Percentiles rank a stretch among this genome's conserved stretches.
Conservation (phyloP, 2,113 vertebrate species). For the Vicugna pacos region DNA sequence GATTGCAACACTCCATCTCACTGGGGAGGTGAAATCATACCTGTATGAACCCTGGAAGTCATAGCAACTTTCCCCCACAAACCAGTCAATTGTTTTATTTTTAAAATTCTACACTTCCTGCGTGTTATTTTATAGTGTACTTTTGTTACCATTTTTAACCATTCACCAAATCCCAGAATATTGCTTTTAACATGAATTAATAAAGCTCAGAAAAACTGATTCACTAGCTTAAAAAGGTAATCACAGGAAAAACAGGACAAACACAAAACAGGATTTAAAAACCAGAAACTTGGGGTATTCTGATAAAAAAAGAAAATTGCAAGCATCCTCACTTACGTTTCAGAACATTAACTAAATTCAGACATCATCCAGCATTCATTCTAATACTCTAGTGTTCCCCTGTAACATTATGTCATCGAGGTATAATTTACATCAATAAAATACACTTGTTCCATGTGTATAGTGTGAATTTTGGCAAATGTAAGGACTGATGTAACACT, state of each 20-base stretch:
- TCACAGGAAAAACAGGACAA: not conserved
- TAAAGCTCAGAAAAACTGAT: not conserved
- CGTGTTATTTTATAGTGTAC: not conserved
- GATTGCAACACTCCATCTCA: not conserved
- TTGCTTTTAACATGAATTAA: not conserved
- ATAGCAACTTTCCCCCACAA: slow-evolving; percentile 12
- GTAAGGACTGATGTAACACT: not conserved
- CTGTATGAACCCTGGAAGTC: not conserved
- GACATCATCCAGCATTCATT: not conserved
- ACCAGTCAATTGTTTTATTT: not conserved
- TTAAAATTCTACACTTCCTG: not conserved
- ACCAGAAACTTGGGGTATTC: not conserved
- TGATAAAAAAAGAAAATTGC: slow-evolving; percentile 12
- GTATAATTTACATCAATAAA: not conserved
- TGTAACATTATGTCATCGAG: not conserved
- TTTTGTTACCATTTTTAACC: not conserved
- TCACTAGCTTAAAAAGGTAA: not conserved
- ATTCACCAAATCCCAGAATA: not conserved
- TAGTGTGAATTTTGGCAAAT: not conserved
- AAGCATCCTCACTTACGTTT: not conserved
- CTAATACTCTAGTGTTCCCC: not conserved
- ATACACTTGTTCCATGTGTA: too few species aligned
- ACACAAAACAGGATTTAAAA: not conserved
- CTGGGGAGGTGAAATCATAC: slow-evolving; percentile 18
- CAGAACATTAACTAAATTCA: not conserved